phyloP scores from a whole-genome alignment of 2,797 vertebrate species.

The Rhyacichthys aspro region DNA sequence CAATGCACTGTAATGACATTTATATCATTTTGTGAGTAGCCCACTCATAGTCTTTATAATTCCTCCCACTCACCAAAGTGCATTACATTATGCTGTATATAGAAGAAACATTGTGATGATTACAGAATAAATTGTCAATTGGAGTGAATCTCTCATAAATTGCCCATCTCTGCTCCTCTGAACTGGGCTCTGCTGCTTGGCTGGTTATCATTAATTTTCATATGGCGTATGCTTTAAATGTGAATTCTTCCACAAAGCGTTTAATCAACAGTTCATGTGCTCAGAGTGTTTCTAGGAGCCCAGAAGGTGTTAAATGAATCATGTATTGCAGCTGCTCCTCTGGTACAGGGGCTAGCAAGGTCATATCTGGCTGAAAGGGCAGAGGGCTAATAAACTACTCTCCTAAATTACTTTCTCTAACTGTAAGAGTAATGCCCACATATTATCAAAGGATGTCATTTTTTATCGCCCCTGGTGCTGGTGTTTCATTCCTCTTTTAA shows the following conservation, averaged over 20 bases:
- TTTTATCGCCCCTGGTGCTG: conserved; percentile 45
- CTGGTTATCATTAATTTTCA: conserved; percentile 76
- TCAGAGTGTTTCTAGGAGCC: conserved; percentile 58
- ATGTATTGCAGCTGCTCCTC: conserved; percentile 73
- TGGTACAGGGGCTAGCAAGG: conserved; percentile 66
- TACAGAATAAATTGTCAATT: conserved; percentile 73
- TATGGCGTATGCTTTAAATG: conserved; percentile 75
- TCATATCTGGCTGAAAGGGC: conserved; percentile 73
- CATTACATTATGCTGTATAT: conserved; percentile 67
- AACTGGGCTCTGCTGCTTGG: conserved; percentile 60
- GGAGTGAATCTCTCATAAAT: conserved; percentile 64
- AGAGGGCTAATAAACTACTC: conserved; percentile 70
- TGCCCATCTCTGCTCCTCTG: conserved; percentile 50
- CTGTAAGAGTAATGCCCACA: conserved; percentile 61
- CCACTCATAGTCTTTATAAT: conserved; percentile 70
- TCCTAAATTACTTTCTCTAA: conserved; percentile 68
- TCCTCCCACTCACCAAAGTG: conserved; percentile 68
- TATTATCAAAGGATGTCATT: conserved; percentile 62
- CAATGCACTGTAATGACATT: conserved; percentile 80
- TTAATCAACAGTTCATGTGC: conserved; percentile 72
- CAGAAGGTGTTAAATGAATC: conserved; percentile 80
- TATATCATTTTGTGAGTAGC: conserved; percentile 72
- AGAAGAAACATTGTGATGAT: conserved; percentile 68
- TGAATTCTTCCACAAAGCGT: conserved; percentile 72
- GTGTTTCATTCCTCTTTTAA: conserved; percentile 54